A percentile compares a stretch with the other conserved stretches of the same genome.
phyloP scores from a whole-genome alignment of 2,113 vertebrate species.

The Alectura lathami region DNA sequence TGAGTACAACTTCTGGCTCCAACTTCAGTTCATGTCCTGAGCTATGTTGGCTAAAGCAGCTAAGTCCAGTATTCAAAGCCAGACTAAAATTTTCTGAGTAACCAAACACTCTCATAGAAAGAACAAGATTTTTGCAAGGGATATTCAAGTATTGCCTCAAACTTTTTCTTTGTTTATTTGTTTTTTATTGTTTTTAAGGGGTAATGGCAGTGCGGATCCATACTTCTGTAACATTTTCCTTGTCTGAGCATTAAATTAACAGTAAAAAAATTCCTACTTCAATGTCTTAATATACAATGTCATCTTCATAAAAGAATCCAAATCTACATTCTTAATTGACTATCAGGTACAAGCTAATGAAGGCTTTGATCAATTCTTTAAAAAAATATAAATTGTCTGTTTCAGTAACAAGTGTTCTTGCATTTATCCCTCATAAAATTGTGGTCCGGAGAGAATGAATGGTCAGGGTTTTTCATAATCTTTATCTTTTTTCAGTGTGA shows the following conservation, averaged over 20 bases:
- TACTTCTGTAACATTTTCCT: neutral
- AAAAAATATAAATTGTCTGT: neutral
- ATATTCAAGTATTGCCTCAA: neutral
- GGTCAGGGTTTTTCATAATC: neutral
- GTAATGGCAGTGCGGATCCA: neutral
- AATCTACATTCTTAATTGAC: neutral
- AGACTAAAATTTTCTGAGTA: neutral
- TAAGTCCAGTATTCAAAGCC: neutral
- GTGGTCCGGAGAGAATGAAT: neutral
- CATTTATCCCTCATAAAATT: neutral
- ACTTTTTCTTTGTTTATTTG: too few species aligned
- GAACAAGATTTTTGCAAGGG: neutral
- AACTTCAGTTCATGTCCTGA: neutral
- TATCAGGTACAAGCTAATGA: neutral
- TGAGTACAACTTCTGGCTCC: neutral
- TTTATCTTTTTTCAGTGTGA: neutral
- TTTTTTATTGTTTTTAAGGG: neutral
- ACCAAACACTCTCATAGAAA: neutral
- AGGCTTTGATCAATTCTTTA: neutral
- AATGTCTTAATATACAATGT: neutral
- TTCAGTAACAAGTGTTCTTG: neutral
- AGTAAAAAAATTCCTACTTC: neutral
- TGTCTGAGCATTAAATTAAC: neutral
- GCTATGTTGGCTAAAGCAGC: neutral
- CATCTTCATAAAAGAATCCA: neutral